A percentile compares a stretch with the other conserved stretches of the same genome.
phyloP scores from a whole-genome alignment of 2,797 vertebrate genomes.

The Hyperoplus immaculatus region DNA sequence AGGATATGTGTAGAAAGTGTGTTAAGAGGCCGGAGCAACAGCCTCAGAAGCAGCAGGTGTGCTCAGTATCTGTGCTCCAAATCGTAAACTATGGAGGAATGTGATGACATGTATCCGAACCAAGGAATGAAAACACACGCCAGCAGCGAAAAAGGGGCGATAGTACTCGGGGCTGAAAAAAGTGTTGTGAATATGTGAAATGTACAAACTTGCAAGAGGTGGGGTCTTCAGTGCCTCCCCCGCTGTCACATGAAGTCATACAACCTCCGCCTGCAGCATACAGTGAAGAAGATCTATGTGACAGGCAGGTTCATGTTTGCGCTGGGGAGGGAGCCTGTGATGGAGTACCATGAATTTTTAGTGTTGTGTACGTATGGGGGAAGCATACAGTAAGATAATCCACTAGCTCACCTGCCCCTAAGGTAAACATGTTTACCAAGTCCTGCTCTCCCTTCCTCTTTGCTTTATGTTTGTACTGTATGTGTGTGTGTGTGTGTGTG shows the following conservation, averaged over 20 bases:
- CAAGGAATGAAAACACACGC: slow-evolving; percentile 48
- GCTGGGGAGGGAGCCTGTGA: slow-evolving; percentile 6
- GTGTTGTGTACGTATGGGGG: slow-evolving; percentile 10
- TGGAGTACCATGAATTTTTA: slow-evolving; percentile 8
- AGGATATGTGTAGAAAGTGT: background rate
- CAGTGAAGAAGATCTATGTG: slow-evolving; percentile 19
- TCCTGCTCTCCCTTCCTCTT: slow-evolving; percentile 19
- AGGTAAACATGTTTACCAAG: slow-evolving; percentile 67
- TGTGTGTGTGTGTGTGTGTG: slow-evolving; percentile 34
- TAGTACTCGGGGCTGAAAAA: slow-evolving; percentile 18
- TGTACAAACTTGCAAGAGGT: slow-evolving; percentile 11
- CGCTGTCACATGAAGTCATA: slow-evolving; percentile 18
- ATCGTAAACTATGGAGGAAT: slow-evolving; percentile 47
- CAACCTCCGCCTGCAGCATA: slow-evolving; percentile 37
- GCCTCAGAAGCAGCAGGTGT: slow-evolving; percentile 25
- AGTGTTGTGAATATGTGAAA: slow-evolving; percentile 30
- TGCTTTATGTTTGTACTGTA: slow-evolving; percentile 20
- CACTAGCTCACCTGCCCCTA: slow-evolving; percentile 54
- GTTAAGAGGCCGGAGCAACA: background rate
- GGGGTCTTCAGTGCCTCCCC: slow-evolving; percentile 11
- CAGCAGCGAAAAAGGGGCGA: background rate
- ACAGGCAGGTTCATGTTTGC: slow-evolving; percentile 51
- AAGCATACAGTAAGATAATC: slow-evolving; percentile 5
- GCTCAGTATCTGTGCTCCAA: slow-evolving; percentile 1
- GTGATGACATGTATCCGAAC: slow-evolving; percentile 36